phyloP scores from a whole-genome alignment of 2,888 invertebrate genomes.

The Cheilosia soror region DNA sequence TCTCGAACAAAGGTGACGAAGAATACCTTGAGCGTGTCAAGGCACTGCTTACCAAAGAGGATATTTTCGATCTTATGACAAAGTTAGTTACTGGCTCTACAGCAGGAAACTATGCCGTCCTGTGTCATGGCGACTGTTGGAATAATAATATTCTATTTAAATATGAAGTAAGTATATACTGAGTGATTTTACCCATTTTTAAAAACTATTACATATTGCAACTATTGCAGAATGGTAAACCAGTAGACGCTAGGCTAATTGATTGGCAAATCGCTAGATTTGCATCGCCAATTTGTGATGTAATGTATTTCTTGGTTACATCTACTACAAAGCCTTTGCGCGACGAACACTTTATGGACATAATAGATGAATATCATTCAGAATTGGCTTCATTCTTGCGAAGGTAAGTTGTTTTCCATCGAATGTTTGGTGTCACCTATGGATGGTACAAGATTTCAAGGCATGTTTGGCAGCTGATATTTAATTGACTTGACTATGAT shows the following conservation, averaged over 20 bases:
- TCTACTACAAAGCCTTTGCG: conserved; percentile 80
- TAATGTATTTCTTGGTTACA: conserved; percentile 80
- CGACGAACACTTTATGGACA: conserved; percentile 76
- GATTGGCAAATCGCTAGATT: conserved; percentile 82
- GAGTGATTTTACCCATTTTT: not conserved
- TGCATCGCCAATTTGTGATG: conserved; percentile 80
- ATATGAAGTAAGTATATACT: conserved; percentile 25
- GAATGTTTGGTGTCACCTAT: conserved; percentile 76
- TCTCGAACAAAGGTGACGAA: conserved; percentile 54
- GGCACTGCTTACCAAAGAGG: conserved; percentile 72
- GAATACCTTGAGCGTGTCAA: conserved; percentile 71
- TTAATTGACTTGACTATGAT: too few species aligned
- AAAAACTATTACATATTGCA: not conserved
- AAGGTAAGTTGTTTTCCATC: conserved; percentile 78
- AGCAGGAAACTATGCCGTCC: conserved; percentile 81
- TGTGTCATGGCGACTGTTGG: conserved; percentile 83
- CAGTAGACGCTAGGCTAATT: conserved; percentile 78
- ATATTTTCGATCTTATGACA: conserved; percentile 77
- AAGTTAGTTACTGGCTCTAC: conserved; percentile 75
- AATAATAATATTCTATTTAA: conserved; percentile 82
- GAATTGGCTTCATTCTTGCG: conserved; percentile 77
- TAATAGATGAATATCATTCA: conserved; percentile 79
- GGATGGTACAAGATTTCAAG: not conserved
- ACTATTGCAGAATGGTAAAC: not conserved
- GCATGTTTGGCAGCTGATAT: too few species aligned